Conservation (phyloP, 2,113 vertebrate species). For the Lepisosteus oculatus region DNA sequence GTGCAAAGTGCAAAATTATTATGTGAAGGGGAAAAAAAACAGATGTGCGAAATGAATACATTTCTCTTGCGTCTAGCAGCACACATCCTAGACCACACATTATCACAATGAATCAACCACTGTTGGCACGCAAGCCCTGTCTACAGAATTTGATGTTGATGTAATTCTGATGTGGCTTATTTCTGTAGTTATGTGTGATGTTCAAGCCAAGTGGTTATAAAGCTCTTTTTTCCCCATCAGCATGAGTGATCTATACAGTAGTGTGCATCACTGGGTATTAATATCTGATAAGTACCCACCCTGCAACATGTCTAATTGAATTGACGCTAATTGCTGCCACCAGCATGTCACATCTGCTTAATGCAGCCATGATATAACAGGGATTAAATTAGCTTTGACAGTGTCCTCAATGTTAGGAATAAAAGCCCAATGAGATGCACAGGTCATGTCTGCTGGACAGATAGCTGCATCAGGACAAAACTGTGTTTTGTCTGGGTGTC, state of each 20-base stretch:
- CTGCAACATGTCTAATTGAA: constrained; percentile 42
- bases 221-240: constrained; percentile 19
- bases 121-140: too few relatives aligned
- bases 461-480: not conserved
- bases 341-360: constrained; percentile 39
- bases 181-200: too few relatives aligned
- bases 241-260: constrained; percentile 2
- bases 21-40: too few relatives aligned
- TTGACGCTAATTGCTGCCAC: constrained; percentile 42
- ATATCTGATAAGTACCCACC: constrained; percentile 27
- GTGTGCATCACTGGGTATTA: constrained; percentile 30
- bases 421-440: constrained; percentile 18
- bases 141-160: too few relatives aligned
- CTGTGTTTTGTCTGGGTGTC: constrained; percentile 1
- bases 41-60: too few relatives aligned
- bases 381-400: constrained; percentile 34
- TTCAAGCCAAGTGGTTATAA: constrained; percentile 17
- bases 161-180: too few relatives aligned
- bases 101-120: too few relatives aligned
- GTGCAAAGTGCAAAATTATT: too few relatives aligned
- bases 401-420: not conserved
- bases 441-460: constrained; percentile 6
- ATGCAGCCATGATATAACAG: constrained; percentile 31
- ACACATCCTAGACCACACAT: too few relatives aligned
- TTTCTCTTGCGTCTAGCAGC: too few relatives aligned